phyloP scores from a whole-genome alignment of 2,888 invertebrate species.

The Liodrosophila aerea region DNA sequence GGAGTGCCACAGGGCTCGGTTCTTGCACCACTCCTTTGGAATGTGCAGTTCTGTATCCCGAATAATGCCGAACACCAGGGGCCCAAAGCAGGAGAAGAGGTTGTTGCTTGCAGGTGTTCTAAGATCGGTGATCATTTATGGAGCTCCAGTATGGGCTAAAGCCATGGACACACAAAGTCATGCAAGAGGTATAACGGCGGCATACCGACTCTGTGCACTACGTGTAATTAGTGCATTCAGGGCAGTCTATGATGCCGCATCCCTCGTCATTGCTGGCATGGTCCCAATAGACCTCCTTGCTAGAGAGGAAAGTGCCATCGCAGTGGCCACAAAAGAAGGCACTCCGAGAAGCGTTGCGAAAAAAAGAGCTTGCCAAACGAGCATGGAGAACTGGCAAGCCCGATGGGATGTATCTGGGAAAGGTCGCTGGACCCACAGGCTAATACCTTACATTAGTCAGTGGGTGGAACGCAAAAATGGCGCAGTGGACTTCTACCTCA shows the following conservation, averaged over 20 bases:
- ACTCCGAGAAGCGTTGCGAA: no score
- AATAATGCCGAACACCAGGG: background rate
- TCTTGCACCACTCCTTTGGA: background rate
- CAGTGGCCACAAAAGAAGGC: no score
- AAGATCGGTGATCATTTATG: background rate
- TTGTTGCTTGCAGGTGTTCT: background rate
- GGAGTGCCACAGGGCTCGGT: background rate
- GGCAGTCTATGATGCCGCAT: background rate
- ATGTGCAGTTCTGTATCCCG: background rate
- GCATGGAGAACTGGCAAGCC: no score
- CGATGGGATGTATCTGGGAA: no score
- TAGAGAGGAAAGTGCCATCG: no score
- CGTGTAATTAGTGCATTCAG: background rate
- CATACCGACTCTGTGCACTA: background rate
- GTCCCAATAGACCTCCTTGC: background rate
- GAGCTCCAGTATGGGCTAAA: background rate
- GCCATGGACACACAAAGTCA: background rate
- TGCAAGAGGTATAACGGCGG: background rate
- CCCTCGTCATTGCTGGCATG: conserved; percentile 1
- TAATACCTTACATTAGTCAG: no score
- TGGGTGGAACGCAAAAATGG: no score
- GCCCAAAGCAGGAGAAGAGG: no score
- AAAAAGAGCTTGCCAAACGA: no score
- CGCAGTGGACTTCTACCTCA: no score
- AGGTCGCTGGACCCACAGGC: no score